Evolutionary conservation across 2,888 invertebrate genomes (phyloP), one percentile per base, ranked within the genome.

Genomic region (Rapana venosa): DNA sequence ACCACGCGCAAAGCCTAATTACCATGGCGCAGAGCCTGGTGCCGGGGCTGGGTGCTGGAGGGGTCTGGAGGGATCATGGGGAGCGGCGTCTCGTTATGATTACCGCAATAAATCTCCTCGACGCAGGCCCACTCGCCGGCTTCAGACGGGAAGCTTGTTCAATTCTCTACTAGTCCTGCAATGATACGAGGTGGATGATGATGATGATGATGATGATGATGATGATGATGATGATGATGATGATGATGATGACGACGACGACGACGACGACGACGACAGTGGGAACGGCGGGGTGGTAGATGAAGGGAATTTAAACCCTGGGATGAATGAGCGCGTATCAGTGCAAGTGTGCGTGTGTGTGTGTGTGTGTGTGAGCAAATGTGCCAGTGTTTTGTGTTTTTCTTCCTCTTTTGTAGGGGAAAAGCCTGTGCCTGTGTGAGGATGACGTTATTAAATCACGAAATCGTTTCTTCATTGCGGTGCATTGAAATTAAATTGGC

Each of bases 91-190:
- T 88, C 79, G 61, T 88, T 81, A 88, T 88, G 79, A 61, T 88
- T 81, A 81, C 58, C 35, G 79, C 61, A 61, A 88, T 88, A 88
- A 88, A 88, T 88, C 81, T 81, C 88, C 22, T 87, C 56, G 22
- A 5, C 87, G 0, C 32, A 77, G 35, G 36, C 6, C 20, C 30
- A 11, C 81, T 30, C 17, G 35, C 35, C 30, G 30, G 66, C 47
- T 47, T 47, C 47, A 47, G 26, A 26, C 66, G 66, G 66, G 66
- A 15, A 66, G 17, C 66, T 13, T 66, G 66, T 66, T 66, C 66
- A 17, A 66, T 66, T 26, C 66, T 26, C 26, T 66, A 17, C 26
- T 13, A 22, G 20, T 66, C 66, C 26, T 26, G 17, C 20, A 22
- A 13, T 66, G 26, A 17, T 66, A 13, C n/a, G 66, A 2, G 20